Percentiles rank a stretch among this genome's conserved stretches.
Evolutionary conservation across 1,140 invertebrate species (phyloP).

Genomic region (Acromyrmex heyeri): DNA sequence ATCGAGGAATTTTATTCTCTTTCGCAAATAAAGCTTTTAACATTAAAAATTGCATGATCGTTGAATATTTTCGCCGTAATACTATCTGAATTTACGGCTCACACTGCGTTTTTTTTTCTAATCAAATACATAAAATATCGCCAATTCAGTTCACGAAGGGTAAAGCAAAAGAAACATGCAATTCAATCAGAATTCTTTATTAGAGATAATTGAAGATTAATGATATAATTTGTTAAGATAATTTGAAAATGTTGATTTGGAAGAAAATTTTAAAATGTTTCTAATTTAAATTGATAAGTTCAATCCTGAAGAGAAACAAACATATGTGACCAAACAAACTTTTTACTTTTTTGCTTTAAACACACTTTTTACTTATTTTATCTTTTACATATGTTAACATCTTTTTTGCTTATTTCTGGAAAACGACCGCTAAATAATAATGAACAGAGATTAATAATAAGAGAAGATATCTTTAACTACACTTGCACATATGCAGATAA

Average conservation of each 20-base stretch:
- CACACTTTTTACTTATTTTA: too few relatives aligned
- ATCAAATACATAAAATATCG: slow-evolving; percentile 3
- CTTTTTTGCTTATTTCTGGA: neutral
- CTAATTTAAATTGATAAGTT: neutral
- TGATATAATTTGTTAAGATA: neutral
- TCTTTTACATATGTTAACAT: too few relatives aligned
- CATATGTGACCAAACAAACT: neutral
- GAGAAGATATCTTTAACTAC: neutral
- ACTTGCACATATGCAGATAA: slow-evolving; percentile 39
- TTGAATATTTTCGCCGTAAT: slow-evolving; percentile 20
- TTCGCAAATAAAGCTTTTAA: neutral
- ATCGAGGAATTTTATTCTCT: slow-evolving; percentile 13
- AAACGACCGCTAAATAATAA: neutral
- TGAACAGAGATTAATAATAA: slow-evolving; percentile 7
- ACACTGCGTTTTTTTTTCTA: neutral
- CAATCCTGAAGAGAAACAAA: neutral
- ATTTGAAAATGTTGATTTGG: neutral
- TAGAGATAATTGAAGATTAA: slow-evolving; percentile 22
- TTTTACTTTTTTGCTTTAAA: too few relatives aligned
- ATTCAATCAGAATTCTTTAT: neutral
- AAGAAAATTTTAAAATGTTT: neutral
- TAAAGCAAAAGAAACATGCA: neutral
- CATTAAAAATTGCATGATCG: slow-evolving; percentile 5
- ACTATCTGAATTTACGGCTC: neutral
- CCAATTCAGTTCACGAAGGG: slow-evolving; percentile 8